Evolutionary conservation across 2,113 vertebrate species (phyloP).

Genomic region (Cisticola juncidis): DNA sequence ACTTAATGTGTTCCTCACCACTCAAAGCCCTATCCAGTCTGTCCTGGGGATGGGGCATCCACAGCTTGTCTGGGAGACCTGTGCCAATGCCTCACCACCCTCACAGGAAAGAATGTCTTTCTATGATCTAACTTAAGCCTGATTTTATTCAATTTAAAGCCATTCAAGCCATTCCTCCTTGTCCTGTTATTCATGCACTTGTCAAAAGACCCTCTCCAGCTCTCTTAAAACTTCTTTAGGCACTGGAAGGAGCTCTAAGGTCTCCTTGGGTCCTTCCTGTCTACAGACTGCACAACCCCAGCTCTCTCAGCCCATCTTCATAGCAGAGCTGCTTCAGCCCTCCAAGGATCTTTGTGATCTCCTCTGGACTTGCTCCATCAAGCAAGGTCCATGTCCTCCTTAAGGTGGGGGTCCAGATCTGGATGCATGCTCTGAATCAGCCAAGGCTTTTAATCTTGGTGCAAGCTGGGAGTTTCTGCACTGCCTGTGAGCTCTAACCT

Average conservation of each 20-base stretch:
- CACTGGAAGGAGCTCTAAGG: background rate
- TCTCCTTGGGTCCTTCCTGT: background rate
- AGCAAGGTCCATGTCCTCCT: background rate
- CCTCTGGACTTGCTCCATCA: background rate
- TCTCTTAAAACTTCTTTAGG: background rate
- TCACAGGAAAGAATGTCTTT: background rate
- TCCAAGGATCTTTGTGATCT: background rate
- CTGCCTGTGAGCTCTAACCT: background rate
- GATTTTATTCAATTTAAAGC: background rate
- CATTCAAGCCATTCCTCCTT: background rate
- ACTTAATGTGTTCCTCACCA: background rate
- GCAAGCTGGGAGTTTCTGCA: background rate
- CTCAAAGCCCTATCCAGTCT: background rate
- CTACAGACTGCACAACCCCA: background rate
- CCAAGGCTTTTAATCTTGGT: background rate
- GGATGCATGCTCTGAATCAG: accelerated
- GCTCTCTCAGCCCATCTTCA: background rate
- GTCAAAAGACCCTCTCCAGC: background rate
- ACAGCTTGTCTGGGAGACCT: background rate
- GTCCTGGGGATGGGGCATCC: background rate
- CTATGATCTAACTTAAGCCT: background rate
- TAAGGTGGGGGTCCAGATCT: background rate
- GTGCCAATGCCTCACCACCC: background rate
- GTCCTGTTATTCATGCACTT: background rate
- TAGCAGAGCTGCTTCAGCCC: background rate